Conservation (phyloP, 2,888 invertebrate genomes). For the Dolichomitus sp. region DNA sequence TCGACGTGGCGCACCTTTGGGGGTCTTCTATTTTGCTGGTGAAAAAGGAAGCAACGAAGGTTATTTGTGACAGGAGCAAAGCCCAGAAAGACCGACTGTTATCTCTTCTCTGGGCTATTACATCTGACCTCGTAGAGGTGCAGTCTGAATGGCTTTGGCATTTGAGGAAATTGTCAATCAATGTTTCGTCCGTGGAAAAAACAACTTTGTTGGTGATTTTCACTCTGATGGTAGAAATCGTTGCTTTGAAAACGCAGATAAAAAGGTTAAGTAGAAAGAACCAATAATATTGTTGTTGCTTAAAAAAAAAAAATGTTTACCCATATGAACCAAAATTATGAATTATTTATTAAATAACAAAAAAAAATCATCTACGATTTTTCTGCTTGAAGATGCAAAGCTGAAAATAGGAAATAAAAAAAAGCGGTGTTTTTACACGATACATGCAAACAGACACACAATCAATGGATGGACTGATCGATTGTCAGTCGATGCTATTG, state of each 20-base stretch:
- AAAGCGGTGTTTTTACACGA: no score
- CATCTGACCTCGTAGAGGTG: slow-evolving; percentile 22
- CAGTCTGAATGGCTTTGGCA: background rate
- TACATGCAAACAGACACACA: no score
- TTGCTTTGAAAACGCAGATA: background rate
- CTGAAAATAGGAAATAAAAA: no score
- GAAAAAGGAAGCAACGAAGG: slow-evolving; percentile 40
- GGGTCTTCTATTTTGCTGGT: slow-evolving; percentile 15
- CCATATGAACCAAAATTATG: no score
- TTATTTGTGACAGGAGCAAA: slow-evolving; percentile 26
- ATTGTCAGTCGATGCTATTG: no score
- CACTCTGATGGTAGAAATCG: background rate
- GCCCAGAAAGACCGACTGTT: slow-evolving; percentile 30
- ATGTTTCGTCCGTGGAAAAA: slow-evolving; percentile 12
- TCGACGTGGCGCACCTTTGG: slow-evolving; percentile 39
- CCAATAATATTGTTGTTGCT: no score
- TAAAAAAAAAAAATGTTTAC: no score
- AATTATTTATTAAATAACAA: no score
- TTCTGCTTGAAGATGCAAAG: no score
- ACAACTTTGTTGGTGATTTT: background rate
- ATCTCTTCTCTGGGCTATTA: slow-evolving; percentile 12
- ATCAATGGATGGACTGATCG: no score
- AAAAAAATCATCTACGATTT: no score
- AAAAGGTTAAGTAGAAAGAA: background rate
- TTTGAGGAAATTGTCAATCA: slow-evolving; percentile 49